phyloP scores from a whole-genome alignment of 2,888 invertebrate genomes.

The Andrena flavipes region DNA sequence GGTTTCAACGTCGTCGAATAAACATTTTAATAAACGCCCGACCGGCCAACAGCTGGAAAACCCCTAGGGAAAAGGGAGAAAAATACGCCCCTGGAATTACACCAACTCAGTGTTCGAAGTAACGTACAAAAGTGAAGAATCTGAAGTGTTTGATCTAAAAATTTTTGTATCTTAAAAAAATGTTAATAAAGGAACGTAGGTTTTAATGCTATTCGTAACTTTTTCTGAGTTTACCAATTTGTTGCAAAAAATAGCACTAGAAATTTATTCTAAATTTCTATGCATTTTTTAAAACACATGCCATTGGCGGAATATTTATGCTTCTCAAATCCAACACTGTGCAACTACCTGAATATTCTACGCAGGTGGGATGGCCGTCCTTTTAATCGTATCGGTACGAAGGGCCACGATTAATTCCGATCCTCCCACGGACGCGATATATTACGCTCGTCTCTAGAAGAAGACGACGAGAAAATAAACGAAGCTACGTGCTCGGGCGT shows the following conservation, averaged over 20 bases:
- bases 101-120: no score
- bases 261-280: no score
- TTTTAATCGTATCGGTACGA: slow-evolving; percentile 24
- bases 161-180: no score
- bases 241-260: no score
- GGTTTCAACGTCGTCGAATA: slow-evolving; percentile 65
- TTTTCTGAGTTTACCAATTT: no score
- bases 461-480: not conserved
- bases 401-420: slow-evolving; percentile 33
- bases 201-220: no score
- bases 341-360: slow-evolving; percentile 26
- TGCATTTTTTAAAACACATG: no score
- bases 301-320: no score
- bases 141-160: no score
- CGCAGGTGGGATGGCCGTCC: slow-evolving; percentile 4
- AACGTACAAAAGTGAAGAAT: no score
- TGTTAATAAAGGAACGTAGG: no score
- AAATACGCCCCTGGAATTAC: not conserved
- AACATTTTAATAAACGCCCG: slow-evolving; percentile 76
- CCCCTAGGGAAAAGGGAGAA: not conserved
- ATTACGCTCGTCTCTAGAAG: not conserved
- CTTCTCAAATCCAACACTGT: no score
- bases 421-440: slow-evolving; percentile 8
- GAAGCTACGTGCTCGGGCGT: not conserved
- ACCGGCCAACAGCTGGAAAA: slow-evolving; percentile 25